phyloP scores from a whole-genome alignment of 2,797 vertebrate species.

The Phaenicophaeus curvirostris region DNA sequence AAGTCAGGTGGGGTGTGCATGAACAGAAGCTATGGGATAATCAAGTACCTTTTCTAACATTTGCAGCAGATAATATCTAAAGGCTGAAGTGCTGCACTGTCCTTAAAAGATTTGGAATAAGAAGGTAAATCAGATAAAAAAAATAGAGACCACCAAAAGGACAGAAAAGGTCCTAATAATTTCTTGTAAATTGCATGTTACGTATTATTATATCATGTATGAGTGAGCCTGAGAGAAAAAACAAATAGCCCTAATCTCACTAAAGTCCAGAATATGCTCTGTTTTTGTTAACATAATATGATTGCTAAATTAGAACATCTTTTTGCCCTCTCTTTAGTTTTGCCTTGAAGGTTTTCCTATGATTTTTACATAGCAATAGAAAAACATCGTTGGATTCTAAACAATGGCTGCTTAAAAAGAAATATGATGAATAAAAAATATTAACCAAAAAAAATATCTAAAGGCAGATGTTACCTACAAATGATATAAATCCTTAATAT shows the following conservation, averaged over 20 bases:
- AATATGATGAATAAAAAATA: not conserved
- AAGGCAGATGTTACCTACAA: constrained; percentile 1
- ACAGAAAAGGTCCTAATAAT: not conserved
- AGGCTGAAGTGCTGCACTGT: not conserved
- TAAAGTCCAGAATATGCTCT: not conserved
- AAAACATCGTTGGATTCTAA: not conserved
- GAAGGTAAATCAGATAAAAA: not conserved
- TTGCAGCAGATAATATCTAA: not conserved
- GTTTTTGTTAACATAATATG: not conserved
- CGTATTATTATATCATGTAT: not conserved
- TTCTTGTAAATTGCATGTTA: not conserved
- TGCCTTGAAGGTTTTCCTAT: not conserved
- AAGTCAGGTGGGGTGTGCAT: not conserved
- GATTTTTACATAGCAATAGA: not conserved
- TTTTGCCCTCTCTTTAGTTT: not conserved
- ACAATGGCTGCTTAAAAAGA: constrained; percentile 37
- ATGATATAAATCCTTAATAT: not conserved
- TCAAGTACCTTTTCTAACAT: not conserved
- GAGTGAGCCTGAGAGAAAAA: not conserved
- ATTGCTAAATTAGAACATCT: not conserved
- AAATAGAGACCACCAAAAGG: not conserved
- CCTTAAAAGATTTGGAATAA: not conserved
- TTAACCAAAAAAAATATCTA: constrained; percentile 3
- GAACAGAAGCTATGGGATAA: not conserved
- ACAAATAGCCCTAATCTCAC: not conserved